Evolutionary conservation across 2,797 vertebrate genomes (phyloP).

Genomic region (Remorina albescens): DNA sequence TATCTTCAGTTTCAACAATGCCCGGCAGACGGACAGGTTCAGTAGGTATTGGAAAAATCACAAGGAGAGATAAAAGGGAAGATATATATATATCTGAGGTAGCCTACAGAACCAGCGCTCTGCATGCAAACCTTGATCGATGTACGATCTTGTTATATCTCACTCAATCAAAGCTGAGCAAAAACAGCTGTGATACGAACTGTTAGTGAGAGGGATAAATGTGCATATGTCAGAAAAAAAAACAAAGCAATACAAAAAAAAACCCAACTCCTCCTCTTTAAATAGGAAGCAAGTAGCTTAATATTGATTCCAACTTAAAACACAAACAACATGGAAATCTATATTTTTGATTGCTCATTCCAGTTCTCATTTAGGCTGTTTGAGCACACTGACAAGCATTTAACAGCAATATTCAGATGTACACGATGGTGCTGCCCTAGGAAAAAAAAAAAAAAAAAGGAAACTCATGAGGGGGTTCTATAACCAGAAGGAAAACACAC

Average conservation of each 20-base stretch:
- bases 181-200: constrained; percentile 32
- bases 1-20: constrained; percentile 62
- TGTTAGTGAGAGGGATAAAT: constrained; percentile 10
- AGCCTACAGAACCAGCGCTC: constrained; percentile 39
- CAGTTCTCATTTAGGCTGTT: constrained; percentile 4
- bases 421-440: constrained; percentile 14
- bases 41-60: constrained; percentile 4
- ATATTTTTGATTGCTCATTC: constrained; percentile 12
- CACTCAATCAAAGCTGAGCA: constrained; percentile 52
- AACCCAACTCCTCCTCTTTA: neutral
- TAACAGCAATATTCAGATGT: constrained; percentile 1
- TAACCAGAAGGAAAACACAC: constrained; percentile 38
- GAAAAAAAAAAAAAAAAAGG: constrained; percentile 17
- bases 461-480: constrained; percentile 22
- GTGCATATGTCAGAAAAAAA: constrained; percentile 24
- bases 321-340: constrained; percentile 26
- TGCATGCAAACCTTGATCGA: constrained; percentile 35
- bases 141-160: constrained; percentile 39
- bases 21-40: constrained; percentile 41
- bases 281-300: constrained; percentile 2
- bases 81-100: constrained; percentile 33
- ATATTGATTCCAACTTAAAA: constrained; percentile 18
- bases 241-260: neutral
- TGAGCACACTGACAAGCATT: constrained; percentile 13
- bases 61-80: neutral